Evolutionary conservation across 2,888 invertebrate genomes (phyloP).

Genomic region (Amblyteles armatorius): DNA sequence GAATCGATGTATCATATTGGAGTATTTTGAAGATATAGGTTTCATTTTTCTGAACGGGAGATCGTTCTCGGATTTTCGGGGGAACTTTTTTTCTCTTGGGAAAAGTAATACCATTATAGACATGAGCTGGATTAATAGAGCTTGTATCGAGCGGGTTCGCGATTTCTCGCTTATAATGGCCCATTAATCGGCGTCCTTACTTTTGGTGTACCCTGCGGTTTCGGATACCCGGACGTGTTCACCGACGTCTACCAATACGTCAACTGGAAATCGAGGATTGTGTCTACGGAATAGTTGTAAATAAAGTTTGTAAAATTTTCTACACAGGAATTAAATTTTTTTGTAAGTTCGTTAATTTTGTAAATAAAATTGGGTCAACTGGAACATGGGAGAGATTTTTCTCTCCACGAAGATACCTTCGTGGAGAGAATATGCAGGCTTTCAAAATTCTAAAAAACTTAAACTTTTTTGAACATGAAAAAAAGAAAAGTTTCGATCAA

Average conservation of each 20-base stretch:
- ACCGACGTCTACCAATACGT: slow-evolving; percentile 58
- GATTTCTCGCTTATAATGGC: slow-evolving; percentile 28
- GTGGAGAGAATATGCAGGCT: not conserved
- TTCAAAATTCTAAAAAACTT: too few relatives aligned
- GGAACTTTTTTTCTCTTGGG: not conserved
- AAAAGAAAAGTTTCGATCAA: too few relatives aligned
- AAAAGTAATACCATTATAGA: not conserved
- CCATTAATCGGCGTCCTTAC: slow-evolving; percentile 68
- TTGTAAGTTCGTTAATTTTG: not conserved
- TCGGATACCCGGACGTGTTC: slow-evolving; percentile 66
- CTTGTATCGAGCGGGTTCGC: slow-evolving; percentile 1
- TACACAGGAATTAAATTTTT: too few relatives aligned
- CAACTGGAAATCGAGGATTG: slow-evolving; percentile 50
- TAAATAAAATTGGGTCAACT: not conserved
- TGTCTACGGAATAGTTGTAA: not conserved
- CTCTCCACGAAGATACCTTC: not conserved
- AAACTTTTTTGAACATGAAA: too few relatives aligned
- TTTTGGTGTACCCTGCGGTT: slow-evolving; percentile 65
- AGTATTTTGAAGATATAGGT: not conserved
- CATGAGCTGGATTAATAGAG: not conserved
- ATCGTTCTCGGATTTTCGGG: not conserved
- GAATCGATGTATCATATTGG: not conserved
- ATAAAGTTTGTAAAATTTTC: too few relatives aligned
- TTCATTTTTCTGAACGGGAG: slow-evolving; percentile 7
- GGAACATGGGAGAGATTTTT: not conserved